Conservation (phyloP, 2,113 vertebrate species). For the Oncorhynchus clarkii region DNA sequence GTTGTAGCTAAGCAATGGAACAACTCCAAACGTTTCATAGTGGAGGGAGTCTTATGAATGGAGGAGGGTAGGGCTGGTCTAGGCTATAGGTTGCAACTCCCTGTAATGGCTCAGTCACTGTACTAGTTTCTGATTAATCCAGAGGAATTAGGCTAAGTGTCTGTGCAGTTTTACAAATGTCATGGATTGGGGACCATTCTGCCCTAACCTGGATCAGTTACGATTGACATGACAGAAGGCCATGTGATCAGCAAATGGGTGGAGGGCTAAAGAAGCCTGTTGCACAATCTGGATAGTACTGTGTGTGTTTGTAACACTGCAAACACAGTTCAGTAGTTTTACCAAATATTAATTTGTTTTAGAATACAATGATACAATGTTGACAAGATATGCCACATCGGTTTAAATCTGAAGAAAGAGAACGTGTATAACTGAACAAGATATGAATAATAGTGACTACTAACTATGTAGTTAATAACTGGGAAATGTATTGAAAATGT, state of each 20-base stretch:
- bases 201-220: constrained; percentile 44
- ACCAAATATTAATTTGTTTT: neutral
- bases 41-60: no score
- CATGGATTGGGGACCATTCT: constrained; percentile 13
- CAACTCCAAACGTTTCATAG: no score
- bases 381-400: neutral
- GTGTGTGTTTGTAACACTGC: neutral
- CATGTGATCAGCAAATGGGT: constrained; percentile 62
- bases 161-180: constrained; percentile 38
- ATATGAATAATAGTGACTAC: no score
- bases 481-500: no score
- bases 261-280: constrained; percentile 34
- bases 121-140: neutral
- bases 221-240: constrained; percentile 47
- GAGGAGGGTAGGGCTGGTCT: no score
- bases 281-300: constrained; percentile 35
- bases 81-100: no score
- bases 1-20: no score
- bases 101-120: neutral
- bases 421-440: no score
- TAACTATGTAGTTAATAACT: no score
- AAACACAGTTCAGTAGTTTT: neutral
- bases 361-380: neutral
- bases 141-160: constrained; percentile 20
- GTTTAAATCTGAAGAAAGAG: no score